Conservation (phyloP, 2,888 invertebrate genomes). For the Melanchra persicariae region DNA sequence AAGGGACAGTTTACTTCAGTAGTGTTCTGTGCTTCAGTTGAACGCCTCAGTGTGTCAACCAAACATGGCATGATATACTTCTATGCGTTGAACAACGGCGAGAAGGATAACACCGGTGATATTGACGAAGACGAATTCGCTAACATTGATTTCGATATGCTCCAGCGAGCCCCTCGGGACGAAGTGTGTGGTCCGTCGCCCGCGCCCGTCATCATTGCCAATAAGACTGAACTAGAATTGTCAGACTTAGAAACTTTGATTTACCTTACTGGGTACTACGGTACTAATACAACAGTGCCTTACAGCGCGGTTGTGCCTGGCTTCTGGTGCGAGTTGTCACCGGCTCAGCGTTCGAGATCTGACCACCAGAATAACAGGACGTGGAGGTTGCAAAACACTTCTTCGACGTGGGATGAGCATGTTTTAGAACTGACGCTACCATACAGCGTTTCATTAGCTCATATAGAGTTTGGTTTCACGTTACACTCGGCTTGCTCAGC, state of each 20-base stretch:
- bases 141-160: conserved; percentile 87
- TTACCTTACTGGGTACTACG: conserved; percentile 94
- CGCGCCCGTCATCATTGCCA: conserved; percentile 88
- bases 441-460: conserved; percentile 95
- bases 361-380: conserved; percentile 97
- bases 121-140: conserved; percentile 93
- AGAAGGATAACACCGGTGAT: conserved; percentile 93
- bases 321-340: conserved; percentile 98
- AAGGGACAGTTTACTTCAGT: conserved; percentile 95
- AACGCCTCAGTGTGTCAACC: conserved; percentile 96
- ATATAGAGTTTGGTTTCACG: conserved; percentile 96
- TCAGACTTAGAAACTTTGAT: conserved; percentile 93
- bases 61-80: conserved; percentile 95
- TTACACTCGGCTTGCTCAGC: conserved; percentile 94
- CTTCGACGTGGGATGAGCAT: conserved; percentile 98
- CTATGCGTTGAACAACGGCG: conserved; percentile 94
- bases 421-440: conserved; percentile 97
- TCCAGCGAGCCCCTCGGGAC: conserved; percentile 82
- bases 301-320: conserved; percentile 97
- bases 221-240: conserved; percentile 90
- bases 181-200: conserved; percentile 78
- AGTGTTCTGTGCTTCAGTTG: conserved; percentile 96
- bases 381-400: conserved; percentile 97
- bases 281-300: conserved; percentile 87
- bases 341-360: conserved; percentile 96